phyloP scores from a whole-genome alignment of 2,113 vertebrate genomes.

The Odobenus rosmarus region DNA sequence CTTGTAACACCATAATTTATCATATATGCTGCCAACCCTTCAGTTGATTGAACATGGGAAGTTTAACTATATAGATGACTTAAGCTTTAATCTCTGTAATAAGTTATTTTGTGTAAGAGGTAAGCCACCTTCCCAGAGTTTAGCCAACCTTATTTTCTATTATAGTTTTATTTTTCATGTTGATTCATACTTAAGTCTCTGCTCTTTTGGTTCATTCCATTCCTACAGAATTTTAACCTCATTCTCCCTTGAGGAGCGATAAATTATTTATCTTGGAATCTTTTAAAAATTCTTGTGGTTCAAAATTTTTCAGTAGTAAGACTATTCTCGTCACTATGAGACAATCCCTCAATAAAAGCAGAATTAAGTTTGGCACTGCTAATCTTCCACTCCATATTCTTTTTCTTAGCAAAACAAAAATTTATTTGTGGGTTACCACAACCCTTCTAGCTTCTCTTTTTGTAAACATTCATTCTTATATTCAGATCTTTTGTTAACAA shows the following conservation, averaged over 20 bases:
- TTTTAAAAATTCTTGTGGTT: constrained; percentile 63
- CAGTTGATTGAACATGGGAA: neutral
- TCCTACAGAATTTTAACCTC: constrained; percentile 46
- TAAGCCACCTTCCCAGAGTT: constrained; percentile 1
- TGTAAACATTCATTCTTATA: neutral
- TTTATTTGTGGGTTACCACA: constrained; percentile 33
- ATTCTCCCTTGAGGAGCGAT: neutral
- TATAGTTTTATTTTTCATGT: constrained; percentile 33
- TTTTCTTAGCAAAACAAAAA: constrained; percentile 45
- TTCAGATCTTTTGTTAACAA: neutral
- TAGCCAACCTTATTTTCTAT: constrained; percentile 29
- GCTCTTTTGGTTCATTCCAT: constrained; percentile 11
- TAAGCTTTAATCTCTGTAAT: neutral
- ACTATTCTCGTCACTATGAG: constrained; percentile 36
- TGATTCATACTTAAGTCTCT: constrained; percentile 42
- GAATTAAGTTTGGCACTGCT: neutral
- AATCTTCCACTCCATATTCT: neutral
- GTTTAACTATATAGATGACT: neutral
- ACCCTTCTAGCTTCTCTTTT: neutral
- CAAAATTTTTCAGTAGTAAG: constrained; percentile 42
- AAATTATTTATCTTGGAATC: constrained; percentile 58
- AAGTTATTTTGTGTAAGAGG: constrained; percentile 27
- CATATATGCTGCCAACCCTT: neutral
- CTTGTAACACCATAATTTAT: neutral
- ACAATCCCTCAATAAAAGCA: neutral